These are phyloP conservation scores for Tenebrio molitor DNA, from an alignment of 1,140 invertebrate species.

Conservation along the genomic window DNA sequence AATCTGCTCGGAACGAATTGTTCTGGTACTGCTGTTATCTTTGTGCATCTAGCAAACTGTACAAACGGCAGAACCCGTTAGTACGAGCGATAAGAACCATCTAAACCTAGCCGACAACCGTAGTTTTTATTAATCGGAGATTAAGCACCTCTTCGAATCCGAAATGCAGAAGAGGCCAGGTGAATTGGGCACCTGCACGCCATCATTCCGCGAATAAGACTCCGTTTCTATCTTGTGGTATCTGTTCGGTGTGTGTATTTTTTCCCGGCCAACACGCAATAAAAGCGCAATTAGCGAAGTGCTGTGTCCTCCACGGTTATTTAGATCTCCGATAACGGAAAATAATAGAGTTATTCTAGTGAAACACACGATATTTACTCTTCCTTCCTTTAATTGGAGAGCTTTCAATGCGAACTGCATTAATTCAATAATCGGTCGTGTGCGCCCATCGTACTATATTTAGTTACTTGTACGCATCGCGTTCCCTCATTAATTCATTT, in stretches of 20 bases:
- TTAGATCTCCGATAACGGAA: constrained; percentile 61
- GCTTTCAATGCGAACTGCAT: constrained; percentile 52
- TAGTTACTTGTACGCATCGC: constrained; percentile 24
- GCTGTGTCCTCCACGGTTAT: constrained; percentile 61
- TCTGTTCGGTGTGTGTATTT: constrained; percentile 38
- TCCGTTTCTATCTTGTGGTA: constrained; percentile 19
- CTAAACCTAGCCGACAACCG: no score
- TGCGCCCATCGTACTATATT: constrained; percentile 31
- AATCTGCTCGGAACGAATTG: no score
- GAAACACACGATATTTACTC: constrained; percentile 60
- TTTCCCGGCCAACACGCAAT: constrained; percentile 55
- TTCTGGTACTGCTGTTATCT: no score
- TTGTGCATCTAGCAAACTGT: no score
- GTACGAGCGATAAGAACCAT: no score
- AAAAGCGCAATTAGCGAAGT: constrained; percentile 59
- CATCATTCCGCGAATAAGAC: constrained; percentile 14
- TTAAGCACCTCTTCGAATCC: no score
- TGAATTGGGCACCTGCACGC: constrained; percentile 35
- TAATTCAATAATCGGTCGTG: constrained; percentile 47
- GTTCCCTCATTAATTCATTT: constrained; percentile 31
- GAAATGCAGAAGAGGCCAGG: not conserved
- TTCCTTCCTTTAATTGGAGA: constrained; percentile 60
- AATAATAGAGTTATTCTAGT: constrained; percentile 62
- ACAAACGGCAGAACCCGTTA: no score
- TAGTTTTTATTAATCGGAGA: no score